A percentile compares a stretch with the other conserved stretches of the same genome.
phyloP scores from a whole-genome alignment of 2,888 invertebrate genomes.

The Meiosimyza platycephala region DNA sequence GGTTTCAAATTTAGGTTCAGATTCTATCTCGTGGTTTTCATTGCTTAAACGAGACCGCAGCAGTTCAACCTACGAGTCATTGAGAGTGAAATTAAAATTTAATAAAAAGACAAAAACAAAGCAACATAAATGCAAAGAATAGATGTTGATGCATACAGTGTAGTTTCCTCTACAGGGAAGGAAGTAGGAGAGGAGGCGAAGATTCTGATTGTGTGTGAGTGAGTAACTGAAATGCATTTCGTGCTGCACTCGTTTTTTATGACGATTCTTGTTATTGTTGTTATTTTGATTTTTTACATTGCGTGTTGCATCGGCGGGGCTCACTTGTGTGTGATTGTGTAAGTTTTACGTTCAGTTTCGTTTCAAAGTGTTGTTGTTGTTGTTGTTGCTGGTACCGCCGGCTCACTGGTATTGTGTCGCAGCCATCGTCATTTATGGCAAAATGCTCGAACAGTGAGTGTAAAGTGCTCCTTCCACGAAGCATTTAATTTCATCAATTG shows the following conservation, averaged over 20 bases:
- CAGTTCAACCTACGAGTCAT: constrained; percentile 45
- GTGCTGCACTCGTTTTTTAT: constrained; percentile 18
- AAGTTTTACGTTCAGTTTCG: constrained; percentile 48
- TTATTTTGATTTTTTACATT: not conserved
- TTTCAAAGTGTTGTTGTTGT: constrained; percentile 7
- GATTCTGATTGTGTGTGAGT: not conserved
- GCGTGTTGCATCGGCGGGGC: constrained; percentile 15
- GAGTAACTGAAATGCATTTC: not conserved
- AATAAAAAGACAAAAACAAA: constrained; percentile 42
- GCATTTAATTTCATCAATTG: no score
- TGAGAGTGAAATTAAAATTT: constrained; percentile 43
- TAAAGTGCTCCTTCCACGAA: no score
- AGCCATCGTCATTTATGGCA: no score
- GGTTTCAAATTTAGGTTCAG: no score
- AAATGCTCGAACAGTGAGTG: not conserved
- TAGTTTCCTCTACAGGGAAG: not conserved
- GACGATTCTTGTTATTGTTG: constrained; percentile 13
- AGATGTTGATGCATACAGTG: not conserved
- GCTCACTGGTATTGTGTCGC: not conserved
- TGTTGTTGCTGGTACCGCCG: not conserved
- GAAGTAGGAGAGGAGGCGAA: no score
- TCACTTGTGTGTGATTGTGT: constrained; percentile 49
- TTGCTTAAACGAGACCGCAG: constrained; percentile 43
- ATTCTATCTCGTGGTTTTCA: no score
- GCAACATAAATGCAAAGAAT: not conserved